phyloP scores from a whole-genome alignment of 92 coral and sea anemone species.

The Scolanthus callimorphus region DNA sequence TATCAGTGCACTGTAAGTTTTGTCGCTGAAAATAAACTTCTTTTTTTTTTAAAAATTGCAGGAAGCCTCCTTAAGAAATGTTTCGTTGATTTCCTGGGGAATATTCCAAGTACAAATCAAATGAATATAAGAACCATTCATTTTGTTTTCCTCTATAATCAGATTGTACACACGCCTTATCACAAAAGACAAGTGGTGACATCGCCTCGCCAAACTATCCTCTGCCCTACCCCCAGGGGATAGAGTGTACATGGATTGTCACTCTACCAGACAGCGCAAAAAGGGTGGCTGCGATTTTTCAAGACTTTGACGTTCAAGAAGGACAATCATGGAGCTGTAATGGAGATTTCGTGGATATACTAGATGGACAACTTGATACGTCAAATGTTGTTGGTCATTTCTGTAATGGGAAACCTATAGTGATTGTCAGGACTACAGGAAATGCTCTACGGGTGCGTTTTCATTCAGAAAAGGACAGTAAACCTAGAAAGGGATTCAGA shows the following conservation, averaged over 20 bases:
- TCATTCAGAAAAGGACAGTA: constrained; percentile 30
- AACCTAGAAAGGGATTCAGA: constrained; percentile 38
- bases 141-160: too few species aligned
- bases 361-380: constrained; percentile 34
- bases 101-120: too few species aligned
- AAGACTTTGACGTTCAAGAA: constrained; percentile 44
- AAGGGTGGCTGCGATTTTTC: constrained; percentile 23
- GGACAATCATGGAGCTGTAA: constrained; percentile 13
- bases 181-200: constrained; percentile 17
- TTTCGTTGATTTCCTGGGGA: too few species aligned
- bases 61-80: too few species aligned
- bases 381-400: constrained; percentile 27
- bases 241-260: constrained; percentile 58
- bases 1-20: too few species aligned
- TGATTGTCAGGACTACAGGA: constrained; percentile 17
- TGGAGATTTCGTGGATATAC: constrained; percentile 34
- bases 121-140: too few species aligned
- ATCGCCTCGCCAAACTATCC: constrained; percentile 45
- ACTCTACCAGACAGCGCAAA: constrained; percentile 8
- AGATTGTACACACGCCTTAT: too few species aligned
- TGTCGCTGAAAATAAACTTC: too few species aligned
- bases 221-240: constrained; percentile 32
- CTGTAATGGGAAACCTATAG: constrained; percentile 28
- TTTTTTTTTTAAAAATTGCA: too few species aligned
- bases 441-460: constrained; percentile 28